Conservation (phyloP, 2,113 vertebrate species). For the Urocynchramus pylzowi region DNA sequence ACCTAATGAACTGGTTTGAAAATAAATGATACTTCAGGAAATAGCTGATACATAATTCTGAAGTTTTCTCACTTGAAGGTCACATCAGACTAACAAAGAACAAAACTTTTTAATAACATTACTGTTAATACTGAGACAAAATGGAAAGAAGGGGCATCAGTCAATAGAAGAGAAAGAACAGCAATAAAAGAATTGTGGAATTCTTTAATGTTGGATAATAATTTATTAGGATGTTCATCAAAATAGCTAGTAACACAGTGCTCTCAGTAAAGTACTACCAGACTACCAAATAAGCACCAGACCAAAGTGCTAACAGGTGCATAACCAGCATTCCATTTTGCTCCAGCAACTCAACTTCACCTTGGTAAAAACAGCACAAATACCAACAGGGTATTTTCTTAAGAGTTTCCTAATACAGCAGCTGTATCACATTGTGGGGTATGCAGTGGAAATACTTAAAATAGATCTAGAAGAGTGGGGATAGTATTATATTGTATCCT, state of each 20-base stretch:
- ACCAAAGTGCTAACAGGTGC: constrained; percentile 19
- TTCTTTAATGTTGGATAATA: constrained; percentile 14
- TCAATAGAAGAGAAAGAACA: not conserved
- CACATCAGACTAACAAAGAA: not conserved
- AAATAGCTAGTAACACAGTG: not conserved
- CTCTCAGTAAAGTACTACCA: constrained; percentile 23
- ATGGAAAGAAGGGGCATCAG: not conserved
- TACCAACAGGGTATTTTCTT: not conserved
- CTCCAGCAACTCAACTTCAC: not conserved
- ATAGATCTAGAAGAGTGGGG: not conserved
- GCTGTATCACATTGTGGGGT: not conserved
- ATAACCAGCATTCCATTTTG: not conserved
- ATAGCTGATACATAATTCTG: not conserved
- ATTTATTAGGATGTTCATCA: not conserved
- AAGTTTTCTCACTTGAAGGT: not conserved
- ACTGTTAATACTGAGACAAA: not conserved
- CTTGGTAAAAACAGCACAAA: not conserved
- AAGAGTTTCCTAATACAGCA: not conserved
- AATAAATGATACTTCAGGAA: not conserved
- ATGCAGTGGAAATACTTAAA: not conserved
- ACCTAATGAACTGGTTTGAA: not conserved
- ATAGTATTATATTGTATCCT: not conserved
- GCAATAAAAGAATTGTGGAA: not conserved
- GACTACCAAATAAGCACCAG: not conserved
- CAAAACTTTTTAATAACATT: not conserved